Percentiles rank a stretch among this genome's conserved stretches.
These are phyloP conservation scores for Nothocercus julius DNA, from an alignment of 2,113 vertebrate genomes.

Conservation along the genomic window DNA sequence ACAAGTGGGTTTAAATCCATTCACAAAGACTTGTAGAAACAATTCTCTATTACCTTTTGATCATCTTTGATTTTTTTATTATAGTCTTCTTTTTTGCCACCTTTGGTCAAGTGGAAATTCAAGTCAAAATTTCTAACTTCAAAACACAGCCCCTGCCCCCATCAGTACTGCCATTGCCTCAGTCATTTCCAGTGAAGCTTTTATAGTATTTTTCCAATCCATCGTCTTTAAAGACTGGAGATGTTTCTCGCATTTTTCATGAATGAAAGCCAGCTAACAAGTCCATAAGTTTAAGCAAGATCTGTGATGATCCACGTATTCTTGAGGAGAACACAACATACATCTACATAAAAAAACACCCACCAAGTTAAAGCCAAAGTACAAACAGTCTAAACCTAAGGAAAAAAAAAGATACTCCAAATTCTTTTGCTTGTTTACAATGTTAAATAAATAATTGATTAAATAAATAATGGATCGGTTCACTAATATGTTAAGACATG, in stretches of 20 bases:
- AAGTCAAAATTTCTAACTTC: background rate
- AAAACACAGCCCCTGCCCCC: background rate
- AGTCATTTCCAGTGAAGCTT: background rate
- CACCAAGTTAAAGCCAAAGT: background rate
- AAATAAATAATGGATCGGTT: background rate
- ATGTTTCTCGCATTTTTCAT: background rate
- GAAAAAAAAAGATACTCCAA: background rate
- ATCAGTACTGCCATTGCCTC: background rate
- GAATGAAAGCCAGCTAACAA: background rate
- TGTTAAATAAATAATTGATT: background rate
- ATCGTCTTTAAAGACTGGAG: background rate
- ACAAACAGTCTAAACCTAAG: background rate
- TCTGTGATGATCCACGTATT: background rate
- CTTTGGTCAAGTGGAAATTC: background rate
- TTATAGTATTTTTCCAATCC: background rate
- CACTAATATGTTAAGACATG: background rate
- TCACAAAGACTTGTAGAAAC: background rate
- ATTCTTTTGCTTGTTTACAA: background rate
- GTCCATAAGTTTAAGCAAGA: background rate
- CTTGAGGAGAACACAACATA: background rate
- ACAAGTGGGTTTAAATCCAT: background rate
- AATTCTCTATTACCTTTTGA: background rate
- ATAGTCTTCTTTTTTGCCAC: background rate
- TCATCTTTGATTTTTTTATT: background rate
- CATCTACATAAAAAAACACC: background rate